Percentiles rank a stretch among this genome's conserved stretches.
phyloP scores from a whole-genome alignment of 2,113 vertebrate species.

The Xiphophorus hellerii region DNA sequence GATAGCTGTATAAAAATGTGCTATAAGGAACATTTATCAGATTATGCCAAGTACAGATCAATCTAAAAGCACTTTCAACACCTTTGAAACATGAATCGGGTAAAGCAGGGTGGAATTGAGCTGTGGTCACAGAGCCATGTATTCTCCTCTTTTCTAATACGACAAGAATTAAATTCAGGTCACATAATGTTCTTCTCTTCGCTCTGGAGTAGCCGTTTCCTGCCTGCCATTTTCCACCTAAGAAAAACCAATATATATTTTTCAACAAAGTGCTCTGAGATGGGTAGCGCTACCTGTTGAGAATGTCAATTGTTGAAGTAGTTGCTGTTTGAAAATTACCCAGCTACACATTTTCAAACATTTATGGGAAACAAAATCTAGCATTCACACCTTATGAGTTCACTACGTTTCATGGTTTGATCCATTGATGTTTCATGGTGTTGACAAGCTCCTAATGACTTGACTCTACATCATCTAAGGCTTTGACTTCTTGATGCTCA shows the following conservation, averaged over 20 bases:
- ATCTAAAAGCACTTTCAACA: neutral
- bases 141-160: conserved; percentile 18
- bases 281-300: conserved; percentile 15
- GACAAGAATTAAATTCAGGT: conserved; percentile 33
- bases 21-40: neutral
- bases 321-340: conserved; percentile 6
- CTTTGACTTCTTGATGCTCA: too few species aligned
- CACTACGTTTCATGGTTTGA: too few species aligned
- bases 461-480: too few species aligned
- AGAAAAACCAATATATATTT: conserved; percentile 19
- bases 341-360: neutral
- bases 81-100: neutral
- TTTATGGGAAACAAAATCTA: too few species aligned
- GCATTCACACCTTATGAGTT: too few species aligned
- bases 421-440: too few species aligned
- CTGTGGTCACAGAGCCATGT: neutral
- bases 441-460: too few species aligned
- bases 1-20: neutral
- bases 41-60: neutral
- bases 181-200: conserved; percentile 43
- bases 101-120: conserved; percentile 11
- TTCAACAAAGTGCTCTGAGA: neutral
- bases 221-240: conserved; percentile 22
- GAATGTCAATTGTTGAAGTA: conserved; percentile 41
- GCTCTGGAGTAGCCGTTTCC: conserved; percentile 27